These are phyloP conservation scores for Electrophaes corylata DNA, from an alignment of 2,888 invertebrate genomes.

Conservation along the genomic window DNA sequence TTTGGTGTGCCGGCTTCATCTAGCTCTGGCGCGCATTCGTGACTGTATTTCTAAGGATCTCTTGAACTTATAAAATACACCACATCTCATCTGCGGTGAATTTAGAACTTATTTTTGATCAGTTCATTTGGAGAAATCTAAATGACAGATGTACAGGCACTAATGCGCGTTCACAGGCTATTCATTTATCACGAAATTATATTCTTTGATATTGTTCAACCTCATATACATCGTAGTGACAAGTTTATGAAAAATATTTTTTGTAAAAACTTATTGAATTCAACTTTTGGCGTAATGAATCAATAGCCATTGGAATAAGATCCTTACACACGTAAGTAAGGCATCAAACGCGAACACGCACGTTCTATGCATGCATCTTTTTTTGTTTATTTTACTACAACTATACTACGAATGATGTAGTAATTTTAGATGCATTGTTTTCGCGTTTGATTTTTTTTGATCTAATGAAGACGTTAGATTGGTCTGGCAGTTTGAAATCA, in stretches of 20 bases:
- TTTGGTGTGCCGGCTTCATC: slow-evolving; percentile 26
- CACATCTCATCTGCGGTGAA: background rate
- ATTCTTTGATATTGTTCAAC: slow-evolving; percentile 14
- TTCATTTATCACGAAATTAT: slow-evolving; percentile 31
- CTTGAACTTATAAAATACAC: background rate
- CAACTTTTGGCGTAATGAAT: slow-evolving; percentile 25
- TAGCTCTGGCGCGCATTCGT: slow-evolving; percentile 27
- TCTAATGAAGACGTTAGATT: slow-evolving; percentile 11
- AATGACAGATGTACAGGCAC: slow-evolving; percentile 12
- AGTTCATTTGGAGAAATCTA: background rate
- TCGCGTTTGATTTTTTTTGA: slow-evolving; percentile 26
- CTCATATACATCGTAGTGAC: slow-evolving; percentile 17
- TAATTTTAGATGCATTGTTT: slow-evolving; percentile 24
- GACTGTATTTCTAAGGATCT: slow-evolving; percentile 9
- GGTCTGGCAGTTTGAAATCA: slow-evolving; percentile 25
- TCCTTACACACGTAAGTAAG: slow-evolving; percentile 22
- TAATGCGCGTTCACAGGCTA: slow-evolving; percentile 26
- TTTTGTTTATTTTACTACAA: slow-evolving; percentile 13
- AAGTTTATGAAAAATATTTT: slow-evolving; percentile 12
- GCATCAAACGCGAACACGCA: slow-evolving; percentile 28
- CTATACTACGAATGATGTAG: slow-evolving; percentile 9
- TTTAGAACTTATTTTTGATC: background rate
- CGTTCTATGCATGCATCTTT: slow-evolving; percentile 21
- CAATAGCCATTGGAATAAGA: slow-evolving; percentile 27
- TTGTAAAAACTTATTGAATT: slow-evolving; percentile 14